A percentile compares a stretch with the other conserved stretches of the same genome.
These are phyloP conservation scores for Lagorchestes hirsutus DNA, from an alignment of 2,797 vertebrate species.

Conservation along the genomic window DNA sequence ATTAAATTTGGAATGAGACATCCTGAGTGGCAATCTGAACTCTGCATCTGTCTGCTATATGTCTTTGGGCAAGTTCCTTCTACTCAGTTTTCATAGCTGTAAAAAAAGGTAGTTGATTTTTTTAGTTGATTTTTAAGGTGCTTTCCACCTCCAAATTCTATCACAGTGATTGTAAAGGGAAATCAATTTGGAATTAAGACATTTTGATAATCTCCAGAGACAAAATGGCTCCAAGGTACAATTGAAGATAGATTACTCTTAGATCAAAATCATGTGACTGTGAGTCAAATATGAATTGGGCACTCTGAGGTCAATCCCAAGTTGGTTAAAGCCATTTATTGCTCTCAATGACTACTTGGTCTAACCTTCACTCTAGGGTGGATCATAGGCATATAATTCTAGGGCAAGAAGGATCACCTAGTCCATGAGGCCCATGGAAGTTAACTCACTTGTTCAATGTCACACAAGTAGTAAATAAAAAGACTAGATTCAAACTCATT, in stretches of 20 bases:
- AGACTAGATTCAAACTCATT: conserved; percentile 3
- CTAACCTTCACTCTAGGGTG: neutral
- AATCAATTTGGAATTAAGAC: neutral
- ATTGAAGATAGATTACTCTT: neutral
- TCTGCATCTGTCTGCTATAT: neutral
- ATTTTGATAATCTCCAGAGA: neutral
- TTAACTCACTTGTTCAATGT: neutral
- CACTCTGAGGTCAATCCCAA: neutral
- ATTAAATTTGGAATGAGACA: neutral
- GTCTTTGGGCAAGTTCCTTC: neutral
- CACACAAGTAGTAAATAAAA: neutral
- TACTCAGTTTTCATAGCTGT: neutral
- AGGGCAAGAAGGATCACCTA: neutral
- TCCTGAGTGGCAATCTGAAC: neutral
- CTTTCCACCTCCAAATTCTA: neutral
- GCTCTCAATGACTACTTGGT: neutral
- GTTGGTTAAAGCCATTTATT: neutral
- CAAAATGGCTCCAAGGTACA: neutral
- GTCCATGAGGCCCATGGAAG: neutral
- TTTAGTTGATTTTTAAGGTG: neutral
- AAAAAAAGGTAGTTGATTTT: neutral
- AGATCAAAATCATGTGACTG: neutral
- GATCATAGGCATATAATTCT: neutral
- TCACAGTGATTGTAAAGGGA: neutral
- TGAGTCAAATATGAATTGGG: neutral